Percentiles rank a stretch among this genome's conserved stretches.
These are phyloP conservation scores for Amphipyra berbera DNA, from an alignment of 2,888 invertebrate genomes.

Conservation along the genomic window DNA sequence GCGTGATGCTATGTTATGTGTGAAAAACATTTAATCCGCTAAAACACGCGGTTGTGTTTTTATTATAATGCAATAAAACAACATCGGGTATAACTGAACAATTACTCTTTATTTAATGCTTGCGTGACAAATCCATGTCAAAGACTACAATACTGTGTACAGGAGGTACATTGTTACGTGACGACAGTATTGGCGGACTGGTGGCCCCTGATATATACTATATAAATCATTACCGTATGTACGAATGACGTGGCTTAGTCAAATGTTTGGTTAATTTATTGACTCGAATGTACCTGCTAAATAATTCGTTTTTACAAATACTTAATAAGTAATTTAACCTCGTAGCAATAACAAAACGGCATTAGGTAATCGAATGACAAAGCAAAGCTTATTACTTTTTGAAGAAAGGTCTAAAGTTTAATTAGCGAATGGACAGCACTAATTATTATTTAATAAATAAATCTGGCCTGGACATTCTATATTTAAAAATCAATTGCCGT, in stretches of 20 bases:
- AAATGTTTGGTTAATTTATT: slow-evolving; percentile 30
- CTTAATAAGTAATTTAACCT: not conserved
- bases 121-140: slow-evolving; percentile 34
- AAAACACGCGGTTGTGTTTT: not conserved
- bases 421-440: not conserved
- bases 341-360: not conserved
- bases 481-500: too few species aligned
- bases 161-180: too few species aligned
- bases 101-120: slow-evolving; percentile 12
- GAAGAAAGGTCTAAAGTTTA: not conserved
- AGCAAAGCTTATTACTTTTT: not conserved
- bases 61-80: not conserved
- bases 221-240: not conserved
- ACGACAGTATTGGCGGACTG: not conserved
- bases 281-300: slow-evolving; percentile 10
- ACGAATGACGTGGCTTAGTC: slow-evolving; percentile 3
- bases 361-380: not conserved
- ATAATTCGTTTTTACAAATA: slow-evolving; percentile 1
- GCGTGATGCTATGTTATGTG: too few species aligned
- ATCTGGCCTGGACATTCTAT: not conserved
- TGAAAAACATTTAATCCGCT: too few species aligned
- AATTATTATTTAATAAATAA: not conserved
- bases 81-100: not conserved
- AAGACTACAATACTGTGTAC: not conserved
- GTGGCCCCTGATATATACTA: slow-evolving; percentile 23